These are phyloP conservation scores for Acipenser ruthenus DNA, from an alignment of 2,797 vertebrate species.

Conservation along the genomic window DNA sequence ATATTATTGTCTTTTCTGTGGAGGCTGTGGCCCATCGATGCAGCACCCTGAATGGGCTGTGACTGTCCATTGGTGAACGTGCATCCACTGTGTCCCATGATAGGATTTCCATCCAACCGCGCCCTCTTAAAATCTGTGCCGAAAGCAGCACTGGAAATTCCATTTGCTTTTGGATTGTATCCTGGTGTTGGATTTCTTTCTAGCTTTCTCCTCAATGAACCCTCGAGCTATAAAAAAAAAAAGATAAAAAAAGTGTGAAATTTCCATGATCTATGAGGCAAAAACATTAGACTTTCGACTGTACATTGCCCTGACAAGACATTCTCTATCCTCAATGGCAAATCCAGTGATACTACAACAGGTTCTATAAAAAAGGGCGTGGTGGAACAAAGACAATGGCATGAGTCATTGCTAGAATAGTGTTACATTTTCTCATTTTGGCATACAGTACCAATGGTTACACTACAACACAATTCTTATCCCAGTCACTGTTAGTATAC, in stretches of 20 bases:
- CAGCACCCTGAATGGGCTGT: constrained; percentile 57
- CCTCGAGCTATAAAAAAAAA: constrained; percentile 78
- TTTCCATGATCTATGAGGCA: too few relatives aligned
- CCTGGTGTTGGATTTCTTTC: constrained; percentile 70
- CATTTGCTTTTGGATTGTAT: constrained; percentile 72
- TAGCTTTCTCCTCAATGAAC: constrained; percentile 85
- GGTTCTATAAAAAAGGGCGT: too few relatives aligned
- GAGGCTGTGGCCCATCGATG: constrained; percentile 53
- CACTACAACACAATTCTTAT: too few relatives aligned
- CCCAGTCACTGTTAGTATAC: too few relatives aligned
- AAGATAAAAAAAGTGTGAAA: background rate
- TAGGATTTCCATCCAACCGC: constrained; percentile 59
- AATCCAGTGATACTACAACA: too few relatives aligned
- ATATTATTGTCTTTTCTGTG: constrained; percentile 64
- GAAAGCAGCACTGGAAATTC: constrained; percentile 68
- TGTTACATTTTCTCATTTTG: too few relatives aligned
- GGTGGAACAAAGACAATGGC: too few relatives aligned
- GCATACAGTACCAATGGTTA: too few relatives aligned
- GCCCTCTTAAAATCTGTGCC: constrained; percentile 79
- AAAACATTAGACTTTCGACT: background rate
- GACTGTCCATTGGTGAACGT: constrained; percentile 61
- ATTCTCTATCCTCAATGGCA: too few relatives aligned
- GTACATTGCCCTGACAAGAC: too few relatives aligned
- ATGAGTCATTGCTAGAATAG: too few relatives aligned
- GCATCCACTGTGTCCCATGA: constrained; percentile 63